Evolutionary conservation across 2,797 vertebrate species (phyloP).

Genomic region (Myiotriccus ornatus): DNA sequence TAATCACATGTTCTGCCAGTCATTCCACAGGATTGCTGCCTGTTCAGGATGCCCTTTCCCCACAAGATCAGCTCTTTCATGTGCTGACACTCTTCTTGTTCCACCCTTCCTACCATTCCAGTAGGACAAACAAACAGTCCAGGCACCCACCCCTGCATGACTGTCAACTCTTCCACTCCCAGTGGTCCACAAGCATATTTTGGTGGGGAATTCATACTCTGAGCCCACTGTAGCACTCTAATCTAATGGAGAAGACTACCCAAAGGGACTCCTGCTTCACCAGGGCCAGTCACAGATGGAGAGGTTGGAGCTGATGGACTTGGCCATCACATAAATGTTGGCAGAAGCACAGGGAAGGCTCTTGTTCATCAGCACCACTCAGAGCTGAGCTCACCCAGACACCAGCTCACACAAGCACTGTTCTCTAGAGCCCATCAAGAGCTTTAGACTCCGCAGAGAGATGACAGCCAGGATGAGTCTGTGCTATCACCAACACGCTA

Average conservation of each 20-base stretch:
- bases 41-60: not conserved
- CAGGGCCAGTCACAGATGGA: not conserved
- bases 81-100: not conserved
- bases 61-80: not conserved
- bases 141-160: not conserved
- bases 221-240: not conserved
- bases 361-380: not conserved
- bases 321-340: not conserved
- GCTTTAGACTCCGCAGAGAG: not conserved
- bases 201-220: not conserved
- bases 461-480: not conserved
- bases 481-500: not conserved
- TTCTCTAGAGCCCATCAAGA: not conserved
- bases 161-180: not conserved
- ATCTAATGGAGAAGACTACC: fast-evolving
- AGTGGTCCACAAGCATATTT: not conserved
- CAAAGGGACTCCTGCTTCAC: not conserved
- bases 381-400: not conserved
- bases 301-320: not conserved
- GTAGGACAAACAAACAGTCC: not conserved
- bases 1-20: not conserved
- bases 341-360: not conserved
- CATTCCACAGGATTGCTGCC: not conserved
- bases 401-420: not conserved
- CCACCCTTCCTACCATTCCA: not conserved